Evolutionary conservation across 64 coral and sea anemone genomes (phyloP).

Genomic region (Montipora foliosa): DNA sequence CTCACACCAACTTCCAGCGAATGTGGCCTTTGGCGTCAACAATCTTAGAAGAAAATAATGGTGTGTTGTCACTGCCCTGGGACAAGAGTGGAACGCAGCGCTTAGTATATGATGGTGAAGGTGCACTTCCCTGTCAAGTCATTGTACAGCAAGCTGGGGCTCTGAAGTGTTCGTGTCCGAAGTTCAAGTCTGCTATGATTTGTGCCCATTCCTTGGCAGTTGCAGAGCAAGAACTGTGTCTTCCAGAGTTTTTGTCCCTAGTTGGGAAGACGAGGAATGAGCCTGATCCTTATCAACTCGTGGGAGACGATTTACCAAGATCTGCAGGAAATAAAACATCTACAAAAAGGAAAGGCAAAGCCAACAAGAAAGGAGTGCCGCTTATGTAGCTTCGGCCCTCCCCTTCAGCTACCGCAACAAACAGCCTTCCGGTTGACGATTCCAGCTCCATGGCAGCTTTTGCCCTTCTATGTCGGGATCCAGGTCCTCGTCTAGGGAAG

Average conservation of each 20-base stretch:
- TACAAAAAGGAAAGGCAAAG: slow-evolving; percentile 57
- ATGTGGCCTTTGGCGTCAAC: slow-evolving; percentile 53
- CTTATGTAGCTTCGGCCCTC: slow-evolving; percentile 48
- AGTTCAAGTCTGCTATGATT: slow-evolving; percentile 53
- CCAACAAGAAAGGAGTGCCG: slow-evolving; percentile 17
- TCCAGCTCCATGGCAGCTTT: slow-evolving; percentile 31
- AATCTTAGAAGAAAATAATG: slow-evolving; percentile 32
- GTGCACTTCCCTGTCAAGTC: not conserved
- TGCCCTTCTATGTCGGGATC: slow-evolving; percentile 45
- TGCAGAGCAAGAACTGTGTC: slow-evolving; percentile 48
- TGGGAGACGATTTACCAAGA: slow-evolving; percentile 31
- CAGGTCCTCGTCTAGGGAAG: not conserved
- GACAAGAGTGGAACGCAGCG: not conserved
- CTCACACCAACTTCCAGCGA: slow-evolving; percentile 26
- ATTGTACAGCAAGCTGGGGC: not conserved
- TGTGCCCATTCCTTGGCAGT: slow-evolving; percentile 43
- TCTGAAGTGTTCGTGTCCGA: slow-evolving; percentile 33
- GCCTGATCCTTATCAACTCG: slow-evolving; percentile 45
- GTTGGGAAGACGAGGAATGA: slow-evolving; percentile 44
- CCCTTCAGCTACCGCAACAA: slow-evolving; percentile 3
- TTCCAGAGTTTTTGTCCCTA: slow-evolving; percentile 6
- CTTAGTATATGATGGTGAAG: not conserved
- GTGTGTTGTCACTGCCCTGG: slow-evolving; percentile 36
- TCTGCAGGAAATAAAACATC: slow-evolving; percentile 22
- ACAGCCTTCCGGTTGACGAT: slow-evolving; percentile 20